These are phyloP conservation scores for Drosophila tropicalis DNA, from an alignment of 1,140 invertebrate species.

Conservation along the genomic window DNA sequence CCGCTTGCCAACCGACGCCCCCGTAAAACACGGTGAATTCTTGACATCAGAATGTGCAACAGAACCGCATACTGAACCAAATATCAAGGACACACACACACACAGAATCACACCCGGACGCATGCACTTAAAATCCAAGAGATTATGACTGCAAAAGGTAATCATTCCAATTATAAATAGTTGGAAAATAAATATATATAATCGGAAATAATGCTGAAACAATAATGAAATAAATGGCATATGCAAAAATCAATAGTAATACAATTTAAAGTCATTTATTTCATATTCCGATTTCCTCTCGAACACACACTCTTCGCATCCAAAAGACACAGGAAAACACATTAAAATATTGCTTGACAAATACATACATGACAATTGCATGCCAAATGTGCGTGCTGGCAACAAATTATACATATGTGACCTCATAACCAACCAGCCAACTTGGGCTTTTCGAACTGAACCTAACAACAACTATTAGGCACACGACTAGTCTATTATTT, in stretches of 20 bases:
- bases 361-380: constrained; percentile 28
- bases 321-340: not conserved
- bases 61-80: not conserved
- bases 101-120: not conserved
- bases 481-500: not conserved
- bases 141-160: not conserved
- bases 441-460: constrained; percentile 12
- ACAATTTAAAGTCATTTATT: constrained; percentile 36
- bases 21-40: not conserved
- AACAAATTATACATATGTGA: constrained; percentile 36
- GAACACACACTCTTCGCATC: too few species aligned
- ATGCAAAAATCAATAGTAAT: constrained; percentile 42
- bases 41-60: constrained; percentile 24
- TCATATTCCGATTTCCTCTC: constrained; percentile 14
- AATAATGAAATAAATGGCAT: not conserved
- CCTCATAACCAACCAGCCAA: constrained; percentile 28
- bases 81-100: constrained; percentile 1
- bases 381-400: constrained; percentile 52
- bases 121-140: not conserved
- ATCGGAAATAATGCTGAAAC: constrained; percentile 13
- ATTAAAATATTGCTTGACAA: constrained; percentile 10
- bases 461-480: too few species aligned
- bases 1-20: not conserved
- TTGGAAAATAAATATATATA: not conserved
- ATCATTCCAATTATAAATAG: constrained; percentile 4